Percentiles rank a stretch among this genome's conserved stretches.
Evolutionary conservation across 64 coral and sea anemone genomes (phyloP).

Genomic region (Montipora efflorescens): DNA sequence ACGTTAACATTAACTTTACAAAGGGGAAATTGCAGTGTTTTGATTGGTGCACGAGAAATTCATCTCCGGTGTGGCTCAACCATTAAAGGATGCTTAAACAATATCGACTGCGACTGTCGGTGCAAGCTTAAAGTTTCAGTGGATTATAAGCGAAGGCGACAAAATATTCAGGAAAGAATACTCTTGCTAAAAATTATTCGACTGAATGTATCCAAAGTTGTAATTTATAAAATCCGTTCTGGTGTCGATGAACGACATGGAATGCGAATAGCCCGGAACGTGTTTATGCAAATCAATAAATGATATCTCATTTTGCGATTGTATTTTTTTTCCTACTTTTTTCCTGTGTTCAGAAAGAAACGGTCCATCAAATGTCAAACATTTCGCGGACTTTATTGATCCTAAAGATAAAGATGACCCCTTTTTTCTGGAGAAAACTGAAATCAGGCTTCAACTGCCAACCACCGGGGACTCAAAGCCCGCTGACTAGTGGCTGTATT

Average conservation of each 20-base stretch:
- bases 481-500: too few species aligned
- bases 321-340: background rate
- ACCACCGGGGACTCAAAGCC: too few species aligned
- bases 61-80: background rate
- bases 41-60: constrained; percentile 32
- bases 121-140: background rate
- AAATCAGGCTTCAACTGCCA: too few species aligned
- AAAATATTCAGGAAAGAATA: background rate
- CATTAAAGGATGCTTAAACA: background rate
- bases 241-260: background rate
- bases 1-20: constrained; percentile 10
- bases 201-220: background rate
- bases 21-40: background rate
- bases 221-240: background rate
- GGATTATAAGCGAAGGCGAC: background rate
- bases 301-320: background rate
- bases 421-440: background rate
- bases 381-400: background rate
- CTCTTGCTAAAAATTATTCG: background rate
- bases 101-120: background rate
- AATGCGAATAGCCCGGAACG: background rate
- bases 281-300: background rate
- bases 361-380: background rate
- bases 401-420: background rate
- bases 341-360: background rate